Percentiles rank a stretch among this genome's conserved stretches.
Evolutionary conservation across 2,888 invertebrate species (phyloP).

Genomic region (Oscheius sp.): DNA sequence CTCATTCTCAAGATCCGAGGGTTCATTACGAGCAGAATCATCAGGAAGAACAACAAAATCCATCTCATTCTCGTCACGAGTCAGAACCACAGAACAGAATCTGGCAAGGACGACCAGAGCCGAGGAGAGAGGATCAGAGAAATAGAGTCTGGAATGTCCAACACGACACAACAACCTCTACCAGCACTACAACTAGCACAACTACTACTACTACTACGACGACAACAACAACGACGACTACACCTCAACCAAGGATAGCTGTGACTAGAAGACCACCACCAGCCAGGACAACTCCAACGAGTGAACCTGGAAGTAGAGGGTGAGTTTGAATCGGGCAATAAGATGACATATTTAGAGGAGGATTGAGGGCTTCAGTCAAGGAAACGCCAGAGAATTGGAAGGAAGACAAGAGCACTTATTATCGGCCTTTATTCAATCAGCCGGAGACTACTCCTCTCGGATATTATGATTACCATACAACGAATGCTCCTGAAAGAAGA

Average conservation of each 20-base stretch:
- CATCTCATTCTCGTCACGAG: no score
- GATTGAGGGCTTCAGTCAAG: slow-evolving; percentile 6
- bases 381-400: not conserved
- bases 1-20: no score
- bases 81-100: slow-evolving; percentile 4
- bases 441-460: not conserved
- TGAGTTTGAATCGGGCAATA: not conserved
- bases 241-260: not conserved
- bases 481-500: not conserved
- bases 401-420: slow-evolving; percentile 15
- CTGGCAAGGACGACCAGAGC: not conserved
- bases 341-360: not conserved
- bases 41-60: no score
- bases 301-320: not conserved
- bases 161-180: not conserved
- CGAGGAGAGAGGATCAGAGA: not conserved
- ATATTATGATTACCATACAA: not conserved
- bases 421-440: slow-evolving; percentile 4
- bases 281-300: not conserved
- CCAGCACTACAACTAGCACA: not conserved
- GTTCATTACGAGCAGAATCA: no score
- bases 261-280: not conserved
- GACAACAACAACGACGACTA: slow-evolving; percentile 20
- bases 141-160: slow-evolving; percentile 11
- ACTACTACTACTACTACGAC: not conserved